Percentiles rank a stretch among this genome's conserved stretches.
phyloP scores from a whole-genome alignment of 1,140 invertebrate genomes.

The Drosophila mayri region DNA sequence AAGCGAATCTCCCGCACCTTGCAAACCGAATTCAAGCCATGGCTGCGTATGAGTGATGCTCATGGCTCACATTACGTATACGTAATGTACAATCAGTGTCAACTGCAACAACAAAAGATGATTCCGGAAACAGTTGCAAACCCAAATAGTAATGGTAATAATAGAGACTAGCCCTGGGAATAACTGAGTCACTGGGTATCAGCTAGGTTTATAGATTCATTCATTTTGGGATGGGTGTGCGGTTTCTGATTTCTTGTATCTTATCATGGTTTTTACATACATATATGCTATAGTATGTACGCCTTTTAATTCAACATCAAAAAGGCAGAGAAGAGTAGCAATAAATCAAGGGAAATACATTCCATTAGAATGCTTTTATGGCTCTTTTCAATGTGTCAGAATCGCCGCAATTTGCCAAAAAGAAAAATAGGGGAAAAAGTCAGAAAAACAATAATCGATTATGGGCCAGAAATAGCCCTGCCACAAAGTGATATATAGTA shows the following conservation, averaged over 20 bases:
- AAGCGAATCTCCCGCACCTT: conserved; percentile 67
- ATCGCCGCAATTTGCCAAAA: conserved; percentile 44
- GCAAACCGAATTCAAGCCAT: conserved; percentile 48
- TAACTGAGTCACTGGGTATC: conserved; percentile 46
- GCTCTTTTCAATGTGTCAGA: conserved; percentile 65
- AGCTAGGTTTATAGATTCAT: conserved; percentile 20
- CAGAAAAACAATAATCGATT: conserved; percentile 59
- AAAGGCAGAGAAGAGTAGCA: conserved; percentile 35
- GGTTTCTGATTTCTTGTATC: conserved; percentile 44
- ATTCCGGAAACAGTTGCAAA: conserved; percentile 47
- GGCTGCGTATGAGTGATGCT: conserved; percentile 60
- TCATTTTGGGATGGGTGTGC: conserved; percentile 15
- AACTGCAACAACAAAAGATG: conserved; percentile 56
- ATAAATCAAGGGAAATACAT: conserved; percentile 67
- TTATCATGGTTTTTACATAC: conserved; percentile 42
- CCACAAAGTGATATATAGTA: conserved; percentile 22
- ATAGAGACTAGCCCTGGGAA: conserved; percentile 14
- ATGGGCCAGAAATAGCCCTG: conserved; percentile 33
- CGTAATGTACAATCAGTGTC: conserved; percentile 65
- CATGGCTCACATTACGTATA: conserved; percentile 62
- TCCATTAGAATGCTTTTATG: conserved; percentile 47
- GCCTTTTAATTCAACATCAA: conserved; percentile 71
- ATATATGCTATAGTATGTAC: conserved; percentile 15
- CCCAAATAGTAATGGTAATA: conserved; percentile 24
- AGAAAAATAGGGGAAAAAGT: not conserved